Evolutionary conservation across 2,797 vertebrate species (phyloP).

Genomic region (Argya squamiceps): DNA sequence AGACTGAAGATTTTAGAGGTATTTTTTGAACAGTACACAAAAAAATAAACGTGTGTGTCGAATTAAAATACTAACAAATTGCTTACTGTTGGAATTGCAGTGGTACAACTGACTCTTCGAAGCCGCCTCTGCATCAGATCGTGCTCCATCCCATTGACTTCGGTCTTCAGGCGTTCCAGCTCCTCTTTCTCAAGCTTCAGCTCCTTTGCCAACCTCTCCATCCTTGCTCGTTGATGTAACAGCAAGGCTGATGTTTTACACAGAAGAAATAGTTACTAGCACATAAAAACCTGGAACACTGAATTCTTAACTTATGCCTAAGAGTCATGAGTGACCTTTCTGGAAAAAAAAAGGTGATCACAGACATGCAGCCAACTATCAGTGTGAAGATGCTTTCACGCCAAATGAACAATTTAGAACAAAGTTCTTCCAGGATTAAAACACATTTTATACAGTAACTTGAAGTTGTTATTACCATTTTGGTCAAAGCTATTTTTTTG

Average conservation of each 20-base stretch:
- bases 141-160: slow-evolving; percentile 97
- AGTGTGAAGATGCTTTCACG: slow-evolving; percentile 51
- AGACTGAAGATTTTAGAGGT: background rate
- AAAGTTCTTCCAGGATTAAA: slow-evolving; percentile 33
- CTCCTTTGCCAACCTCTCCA: slow-evolving; percentile 96
- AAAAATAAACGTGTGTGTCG: background rate
- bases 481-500: slow-evolving; percentile 53
- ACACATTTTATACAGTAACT: slow-evolving; percentile 24
- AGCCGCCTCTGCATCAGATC: slow-evolving; percentile 95
- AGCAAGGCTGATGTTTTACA: slow-evolving; percentile 86
- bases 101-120: slow-evolving; percentile 92
- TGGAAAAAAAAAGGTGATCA: slow-evolving; percentile 29
- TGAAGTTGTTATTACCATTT: slow-evolving; percentile 60
- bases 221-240: slow-evolving; percentile 95
- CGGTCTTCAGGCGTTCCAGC: slow-evolving; percentile 89
- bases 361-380: slow-evolving; percentile 51
- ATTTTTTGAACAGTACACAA: background rate
- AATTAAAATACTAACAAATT: slow-evolving; percentile 59
- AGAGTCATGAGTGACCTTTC: slow-evolving; percentile 34
- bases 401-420: slow-evolving; percentile 23
- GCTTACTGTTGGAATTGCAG: slow-evolving; percentile 92
- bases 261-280: slow-evolving; percentile 61
- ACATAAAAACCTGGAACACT: background rate
- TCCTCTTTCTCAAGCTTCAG: slow-evolving; percentile 90
- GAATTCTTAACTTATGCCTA: background rate